Evolutionary conservation across 2,888 invertebrate species (phyloP).

Genomic region (Pogonocherus hispidulus): DNA sequence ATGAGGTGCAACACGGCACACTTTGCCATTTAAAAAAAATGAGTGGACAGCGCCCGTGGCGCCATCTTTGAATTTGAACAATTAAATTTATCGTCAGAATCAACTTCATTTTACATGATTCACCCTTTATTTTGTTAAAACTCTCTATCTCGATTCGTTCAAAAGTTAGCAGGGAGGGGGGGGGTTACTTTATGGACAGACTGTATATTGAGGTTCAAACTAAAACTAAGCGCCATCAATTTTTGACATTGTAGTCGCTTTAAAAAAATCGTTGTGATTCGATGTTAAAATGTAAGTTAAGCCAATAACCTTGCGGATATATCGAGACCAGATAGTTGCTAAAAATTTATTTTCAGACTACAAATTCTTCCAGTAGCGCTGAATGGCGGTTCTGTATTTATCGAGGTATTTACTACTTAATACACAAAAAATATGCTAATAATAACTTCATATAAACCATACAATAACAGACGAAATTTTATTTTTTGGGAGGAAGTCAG

Average conservation of each 20-base stretch:
- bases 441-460: not conserved
- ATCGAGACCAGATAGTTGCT: not conserved
- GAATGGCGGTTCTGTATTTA: not conserved
- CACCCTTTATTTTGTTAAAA: too few relatives aligned
- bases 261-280: not conserved
- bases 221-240: not conserved
- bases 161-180: too few relatives aligned
- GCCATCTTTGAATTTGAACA: too few relatives aligned
- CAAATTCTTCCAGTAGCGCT: not conserved
- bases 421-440: not conserved
- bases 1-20: too few relatives aligned
- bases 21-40: too few relatives aligned
- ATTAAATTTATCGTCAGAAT: too few relatives aligned
- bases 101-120: too few relatives aligned
- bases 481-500: not conserved
- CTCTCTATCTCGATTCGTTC: too few relatives aligned
- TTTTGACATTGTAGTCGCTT: not conserved
- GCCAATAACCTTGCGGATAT: conserved; percentile 2
- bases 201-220: too few relatives aligned
- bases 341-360: not conserved
- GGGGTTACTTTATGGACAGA: too few relatives aligned
- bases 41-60: too few relatives aligned
- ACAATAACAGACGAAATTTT: not conserved
- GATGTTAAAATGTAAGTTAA: not conserved
- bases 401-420: not conserved